These are phyloP conservation scores for Coluber constrictor DNA, from an alignment of 2,797 vertebrate species.

Conservation along the genomic window DNA sequence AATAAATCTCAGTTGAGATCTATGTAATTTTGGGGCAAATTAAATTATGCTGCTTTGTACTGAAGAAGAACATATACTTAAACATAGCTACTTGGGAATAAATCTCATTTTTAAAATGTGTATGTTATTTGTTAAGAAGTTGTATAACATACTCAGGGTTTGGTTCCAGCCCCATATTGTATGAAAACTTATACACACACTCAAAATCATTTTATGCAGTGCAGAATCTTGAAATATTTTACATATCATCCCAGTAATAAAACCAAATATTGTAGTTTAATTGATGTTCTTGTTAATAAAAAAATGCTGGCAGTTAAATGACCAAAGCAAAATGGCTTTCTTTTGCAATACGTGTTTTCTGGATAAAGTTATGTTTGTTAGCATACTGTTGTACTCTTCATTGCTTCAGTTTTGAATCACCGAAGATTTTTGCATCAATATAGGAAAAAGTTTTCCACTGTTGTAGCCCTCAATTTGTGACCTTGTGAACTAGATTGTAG, in stretches of 20 bases:
- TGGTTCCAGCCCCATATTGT: background rate
- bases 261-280: background rate
- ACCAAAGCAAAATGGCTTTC: background rate
- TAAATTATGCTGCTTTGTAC: background rate
- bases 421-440: background rate
- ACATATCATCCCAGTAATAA: background rate
- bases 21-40: background rate
- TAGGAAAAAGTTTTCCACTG: background rate
- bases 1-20: background rate
- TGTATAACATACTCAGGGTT: background rate
- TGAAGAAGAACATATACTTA: background rate
- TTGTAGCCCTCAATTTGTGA: background rate
- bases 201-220: background rate
- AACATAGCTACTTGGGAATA: background rate
- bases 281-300: background rate
- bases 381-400: background rate
- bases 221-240: background rate
- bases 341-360: background rate
- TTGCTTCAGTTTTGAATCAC: background rate
- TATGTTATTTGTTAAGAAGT: background rate
- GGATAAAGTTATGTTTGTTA: background rate
- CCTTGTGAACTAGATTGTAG: background rate
- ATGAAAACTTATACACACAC: background rate
- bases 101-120: background rate
- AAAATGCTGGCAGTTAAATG: background rate